phyloP scores from a whole-genome alignment of 2,113 vertebrate species.

The Salvelinus sp. region DNA sequence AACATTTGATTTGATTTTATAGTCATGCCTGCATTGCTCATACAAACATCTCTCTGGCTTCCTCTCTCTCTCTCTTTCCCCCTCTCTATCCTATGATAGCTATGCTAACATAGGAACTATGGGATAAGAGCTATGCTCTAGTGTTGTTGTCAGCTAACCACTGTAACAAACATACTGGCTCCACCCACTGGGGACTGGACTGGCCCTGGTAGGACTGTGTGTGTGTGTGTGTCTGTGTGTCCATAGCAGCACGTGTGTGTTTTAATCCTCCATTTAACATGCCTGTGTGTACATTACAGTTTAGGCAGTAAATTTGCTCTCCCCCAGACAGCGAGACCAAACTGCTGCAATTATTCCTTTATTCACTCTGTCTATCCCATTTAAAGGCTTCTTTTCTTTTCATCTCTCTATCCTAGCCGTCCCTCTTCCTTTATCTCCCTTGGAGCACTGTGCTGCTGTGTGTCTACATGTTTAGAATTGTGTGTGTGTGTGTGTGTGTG shows the following conservation, averaged over 20 bases:
- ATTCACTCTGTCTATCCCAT: conserved; percentile 45
- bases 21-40: no score
- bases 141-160: not conserved
- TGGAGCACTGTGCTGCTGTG: conserved; percentile 6
- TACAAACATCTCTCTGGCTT: no score
- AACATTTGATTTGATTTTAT: no score
- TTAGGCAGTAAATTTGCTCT: conserved; percentile 37
- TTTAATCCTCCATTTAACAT: conserved; percentile 29
- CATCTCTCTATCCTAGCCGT: conserved; percentile 32
- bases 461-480: not conserved
- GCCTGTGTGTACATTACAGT: conserved; percentile 32
- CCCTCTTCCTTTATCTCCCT: conserved; percentile 8
- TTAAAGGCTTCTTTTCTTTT: conserved; percentile 52
- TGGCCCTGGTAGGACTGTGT: not conserved
- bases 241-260: conserved; percentile 9
- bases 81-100: no score
- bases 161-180: not conserved
- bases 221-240: not conserved
- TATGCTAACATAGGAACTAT: no score
- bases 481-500: not conserved
- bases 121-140: not conserved
- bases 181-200: not conserved
- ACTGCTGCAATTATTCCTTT: conserved; percentile 31
- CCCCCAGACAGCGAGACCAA: conserved; percentile 24
- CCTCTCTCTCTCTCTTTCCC: no score